Evolutionary conservation across 2,888 invertebrate species (phyloP).

Genomic region (Boloria selene): DNA sequence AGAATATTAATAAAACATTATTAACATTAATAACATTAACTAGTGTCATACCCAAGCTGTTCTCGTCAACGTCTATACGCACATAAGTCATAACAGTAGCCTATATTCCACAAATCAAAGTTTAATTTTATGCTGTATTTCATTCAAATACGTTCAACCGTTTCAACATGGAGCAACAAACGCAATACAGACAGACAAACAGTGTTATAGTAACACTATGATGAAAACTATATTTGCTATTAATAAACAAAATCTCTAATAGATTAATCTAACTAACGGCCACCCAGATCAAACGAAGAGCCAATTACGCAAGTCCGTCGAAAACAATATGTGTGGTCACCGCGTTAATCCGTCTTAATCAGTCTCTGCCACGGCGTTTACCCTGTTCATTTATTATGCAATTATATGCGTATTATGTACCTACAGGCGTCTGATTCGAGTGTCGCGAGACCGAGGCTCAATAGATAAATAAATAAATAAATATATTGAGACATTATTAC

Average conservation of each 20-base stretch:
- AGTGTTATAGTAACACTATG: too few species aligned
- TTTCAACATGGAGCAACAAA: too few species aligned
- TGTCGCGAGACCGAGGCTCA: conserved; percentile 14
- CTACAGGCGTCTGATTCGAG: conserved; percentile 1
- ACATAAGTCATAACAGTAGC: too few species aligned
- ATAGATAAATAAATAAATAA: background rate
- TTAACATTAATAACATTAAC: too few species aligned
- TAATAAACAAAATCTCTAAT: background rate
- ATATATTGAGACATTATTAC: too few species aligned
- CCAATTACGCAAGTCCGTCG: conserved; percentile 22
- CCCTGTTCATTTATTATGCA: conserved; percentile 56
- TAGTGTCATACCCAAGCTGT: too few species aligned
- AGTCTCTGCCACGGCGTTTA: conserved; percentile 56
- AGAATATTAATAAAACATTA: too few species aligned
- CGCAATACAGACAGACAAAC: too few species aligned
- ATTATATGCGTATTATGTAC: conserved; percentile 18
- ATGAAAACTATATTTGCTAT: background rate
- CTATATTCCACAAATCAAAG: too few species aligned
- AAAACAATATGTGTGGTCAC: conserved; percentile 42
- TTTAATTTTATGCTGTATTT: too few species aligned
- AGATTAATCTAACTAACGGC: conserved; percentile 4
- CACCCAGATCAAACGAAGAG: conserved; percentile 23
- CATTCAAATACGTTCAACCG: too few species aligned
- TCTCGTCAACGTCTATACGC: too few species aligned
- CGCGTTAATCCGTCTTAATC: conserved; percentile 67